phyloP scores from a whole-genome alignment of 2,797 vertebrate species.

The Enoplosus armatus region DNA sequence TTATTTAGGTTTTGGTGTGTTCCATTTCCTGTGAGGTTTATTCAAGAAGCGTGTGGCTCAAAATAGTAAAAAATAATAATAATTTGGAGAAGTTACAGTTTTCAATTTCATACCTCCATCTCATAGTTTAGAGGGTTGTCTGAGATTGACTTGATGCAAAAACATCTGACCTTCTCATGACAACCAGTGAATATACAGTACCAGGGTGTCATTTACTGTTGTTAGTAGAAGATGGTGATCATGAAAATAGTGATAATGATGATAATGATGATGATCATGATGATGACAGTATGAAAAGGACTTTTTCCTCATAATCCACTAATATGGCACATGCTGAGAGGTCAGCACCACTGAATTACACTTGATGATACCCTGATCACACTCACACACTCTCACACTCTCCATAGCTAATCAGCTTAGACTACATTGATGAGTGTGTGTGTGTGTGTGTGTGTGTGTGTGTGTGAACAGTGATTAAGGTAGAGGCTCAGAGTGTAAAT shows the following conservation, averaged over 20 bases:
- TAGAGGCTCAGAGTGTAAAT: constrained; percentile 42
- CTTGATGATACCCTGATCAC: constrained; percentile 32
- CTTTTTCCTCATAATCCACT: constrained; percentile 44
- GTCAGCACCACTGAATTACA: constrained; percentile 53
- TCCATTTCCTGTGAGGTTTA: neutral
- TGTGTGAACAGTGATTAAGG: constrained; percentile 41
- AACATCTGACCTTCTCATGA: neutral
- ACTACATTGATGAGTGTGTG: constrained; percentile 18
- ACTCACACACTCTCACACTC: constrained; percentile 29
- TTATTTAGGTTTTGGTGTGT: neutral
- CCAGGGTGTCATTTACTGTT: constrained; percentile 1
- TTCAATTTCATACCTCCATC: no score
- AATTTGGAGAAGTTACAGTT: no score
- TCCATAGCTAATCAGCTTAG: constrained; percentile 62
- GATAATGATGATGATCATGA: constrained; percentile 26
- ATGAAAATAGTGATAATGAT: constrained; percentile 17
- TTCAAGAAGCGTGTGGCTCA: neutral
- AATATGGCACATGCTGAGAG: constrained; percentile 59
- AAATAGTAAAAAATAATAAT: neutral
- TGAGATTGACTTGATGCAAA: neutral
- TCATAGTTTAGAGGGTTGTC: neutral
- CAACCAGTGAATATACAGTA: neutral
- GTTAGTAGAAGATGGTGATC: constrained; percentile 5
- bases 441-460: constrained; percentile 42
- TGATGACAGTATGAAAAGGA: constrained; percentile 30